A percentile compares a stretch with the other conserved stretches of the same genome.
Conservation (phyloP, 2,888 invertebrate genomes). For the Hydraecia micacea region DNA sequence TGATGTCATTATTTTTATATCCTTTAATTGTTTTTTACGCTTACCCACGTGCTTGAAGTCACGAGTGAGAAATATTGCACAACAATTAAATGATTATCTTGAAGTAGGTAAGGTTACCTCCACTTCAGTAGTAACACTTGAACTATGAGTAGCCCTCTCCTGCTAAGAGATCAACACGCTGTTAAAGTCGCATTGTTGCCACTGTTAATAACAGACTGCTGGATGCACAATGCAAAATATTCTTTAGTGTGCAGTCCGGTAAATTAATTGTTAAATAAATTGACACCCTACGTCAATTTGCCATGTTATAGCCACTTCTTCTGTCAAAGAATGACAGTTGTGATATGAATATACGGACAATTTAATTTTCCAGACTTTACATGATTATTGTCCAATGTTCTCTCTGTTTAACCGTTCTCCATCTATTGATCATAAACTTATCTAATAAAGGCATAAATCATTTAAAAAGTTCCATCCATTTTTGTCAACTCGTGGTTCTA, state of each 20-base stretch:
- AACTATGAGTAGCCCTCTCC: too few species aligned
- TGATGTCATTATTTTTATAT: conserved; percentile 9
- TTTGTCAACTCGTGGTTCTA: conserved; percentile 15
- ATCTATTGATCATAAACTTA: neutral
- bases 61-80: conserved; percentile 18
- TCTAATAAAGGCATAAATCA: too few species aligned
- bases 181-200: neutral
- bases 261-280: too few species aligned
- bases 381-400: neutral
- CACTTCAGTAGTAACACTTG: neutral
- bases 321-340: too few species aligned
- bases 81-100: conserved; percentile 1
- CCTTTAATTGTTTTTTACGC: neutral
- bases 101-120: neutral
- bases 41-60: neutral
- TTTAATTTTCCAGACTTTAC: neutral
- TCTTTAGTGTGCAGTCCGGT: neutral
- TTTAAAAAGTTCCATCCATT: neutral
- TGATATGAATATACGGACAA: neutral
- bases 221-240: neutral
- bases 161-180: neutral
- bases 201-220: too few species aligned
- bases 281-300: too few species aligned
- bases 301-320: too few species aligned
- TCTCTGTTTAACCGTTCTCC: neutral